A percentile compares a stretch with the other conserved stretches of the same genome.
These are phyloP conservation scores for Coelopa frigida DNA, from an alignment of 1,140 invertebrate species.

Conservation along the genomic window DNA sequence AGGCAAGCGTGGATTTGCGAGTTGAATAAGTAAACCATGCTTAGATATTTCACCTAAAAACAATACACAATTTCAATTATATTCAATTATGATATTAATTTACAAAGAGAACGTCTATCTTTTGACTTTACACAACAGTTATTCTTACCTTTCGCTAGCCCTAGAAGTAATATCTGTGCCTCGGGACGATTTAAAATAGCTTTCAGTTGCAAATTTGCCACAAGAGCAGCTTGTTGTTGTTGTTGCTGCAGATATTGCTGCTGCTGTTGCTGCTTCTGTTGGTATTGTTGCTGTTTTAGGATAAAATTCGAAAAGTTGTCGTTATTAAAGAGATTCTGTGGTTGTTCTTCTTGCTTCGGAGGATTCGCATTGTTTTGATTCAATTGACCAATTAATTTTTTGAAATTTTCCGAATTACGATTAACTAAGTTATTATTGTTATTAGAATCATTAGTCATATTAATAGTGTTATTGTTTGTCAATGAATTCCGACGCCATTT, in stretches of 20 bases:
- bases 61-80: not conserved
- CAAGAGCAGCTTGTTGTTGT: slow-evolving; percentile 36
- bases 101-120: not conserved
- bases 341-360: slow-evolving; percentile 10
- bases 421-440: slow-evolving; percentile 11
- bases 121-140: not conserved
- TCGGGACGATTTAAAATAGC: slow-evolving; percentile 34
- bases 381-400: slow-evolving; percentile 34
- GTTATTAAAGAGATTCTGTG: slow-evolving; percentile 12
- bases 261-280: slow-evolving; percentile 36
- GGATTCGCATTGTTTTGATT: slow-evolving; percentile 11
- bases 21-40: slow-evolving; percentile 34
- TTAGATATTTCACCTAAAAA: slow-evolving; percentile 37
- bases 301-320: slow-evolving; percentile 39
- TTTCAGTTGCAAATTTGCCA: slow-evolving; percentile 37
- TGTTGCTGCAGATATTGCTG: slow-evolving; percentile 34
- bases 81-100: not conserved
- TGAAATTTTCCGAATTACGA: slow-evolving; percentile 28
- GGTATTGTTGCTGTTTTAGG: slow-evolving; percentile 34
- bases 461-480: slow-evolving; percentile 4
- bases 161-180: slow-evolving; percentile 31
- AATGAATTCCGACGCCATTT: slow-evolving; percentile 40
- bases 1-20: slow-evolving; percentile 34
- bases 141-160: slow-evolving; percentile 33
- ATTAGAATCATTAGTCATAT: slow-evolving; percentile 7